A percentile compares a stretch with the other conserved stretches of the same genome.
Evolutionary conservation across 2,797 vertebrate genomes (phyloP).

Genomic region (Bufotes viridis): DNA sequence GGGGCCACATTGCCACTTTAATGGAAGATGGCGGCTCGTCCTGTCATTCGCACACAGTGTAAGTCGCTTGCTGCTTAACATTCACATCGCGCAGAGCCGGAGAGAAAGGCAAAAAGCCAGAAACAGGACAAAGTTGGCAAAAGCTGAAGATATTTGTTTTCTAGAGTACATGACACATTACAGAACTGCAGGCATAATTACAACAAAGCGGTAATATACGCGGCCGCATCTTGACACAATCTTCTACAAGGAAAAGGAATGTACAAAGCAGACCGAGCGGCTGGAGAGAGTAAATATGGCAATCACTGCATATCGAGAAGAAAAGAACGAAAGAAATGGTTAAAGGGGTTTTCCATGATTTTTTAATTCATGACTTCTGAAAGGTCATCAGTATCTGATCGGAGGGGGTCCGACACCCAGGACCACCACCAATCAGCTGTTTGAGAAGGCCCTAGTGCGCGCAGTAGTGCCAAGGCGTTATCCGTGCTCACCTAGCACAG

Average conservation of each 20-base stretch:
- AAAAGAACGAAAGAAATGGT: neutral
- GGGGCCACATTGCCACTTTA: neutral
- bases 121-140: constrained; percentile 32
- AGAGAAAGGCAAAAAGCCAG: constrained; percentile 32
- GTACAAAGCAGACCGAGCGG: neutral
- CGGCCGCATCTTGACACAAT: constrained; percentile 24
- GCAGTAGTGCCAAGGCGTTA: no score
- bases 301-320: neutral
- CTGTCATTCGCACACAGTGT: constrained; percentile 20
- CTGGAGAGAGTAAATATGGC: neutral
- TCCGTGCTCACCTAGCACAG: no score
- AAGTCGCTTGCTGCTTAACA: constrained; percentile 18
- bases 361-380: no score
- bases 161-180: constrained; percentile 37
- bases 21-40: neutral
- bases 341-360: no score
- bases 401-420: no score
- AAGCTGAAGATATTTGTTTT: constrained; percentile 41
- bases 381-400: no score
- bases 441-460: no score
- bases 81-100: constrained; percentile 22
- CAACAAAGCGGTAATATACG: constrained; percentile 20
- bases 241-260: neutral
- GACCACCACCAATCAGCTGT: no score
- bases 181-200: constrained; percentile 33